Evolutionary conservation across 2,888 invertebrate genomes (phyloP).

Genomic region (Drosophila ezoana): DNA sequence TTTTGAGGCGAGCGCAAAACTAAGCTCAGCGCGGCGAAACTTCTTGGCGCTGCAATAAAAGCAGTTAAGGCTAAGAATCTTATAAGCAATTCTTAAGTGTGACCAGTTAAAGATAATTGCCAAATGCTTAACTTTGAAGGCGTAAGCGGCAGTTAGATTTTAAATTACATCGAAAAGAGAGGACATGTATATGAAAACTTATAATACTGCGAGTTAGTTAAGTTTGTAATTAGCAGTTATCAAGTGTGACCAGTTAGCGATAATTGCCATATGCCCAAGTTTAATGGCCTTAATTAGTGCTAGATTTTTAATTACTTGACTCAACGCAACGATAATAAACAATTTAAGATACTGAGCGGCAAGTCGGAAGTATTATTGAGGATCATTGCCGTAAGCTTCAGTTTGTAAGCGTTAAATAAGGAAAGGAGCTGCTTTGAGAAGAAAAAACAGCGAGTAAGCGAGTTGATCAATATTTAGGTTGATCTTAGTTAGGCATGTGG

Average conservation of each 20-base stretch:
- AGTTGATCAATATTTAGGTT: too few species aligned
- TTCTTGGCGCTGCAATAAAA: slow-evolving; percentile 28
- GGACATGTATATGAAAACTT: neutral
- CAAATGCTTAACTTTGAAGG: slow-evolving; percentile 3
- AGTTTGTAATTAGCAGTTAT: neutral
- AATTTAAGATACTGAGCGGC: too few species aligned
- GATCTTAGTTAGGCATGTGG: too few species aligned
- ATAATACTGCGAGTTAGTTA: neutral
- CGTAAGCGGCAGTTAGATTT: neutral
- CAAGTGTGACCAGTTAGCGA: slow-evolving; percentile 9
- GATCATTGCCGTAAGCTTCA: too few species aligned
- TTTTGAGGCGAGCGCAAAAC: slow-evolving; percentile 39
- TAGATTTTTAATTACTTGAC: neutral
- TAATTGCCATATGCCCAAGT: neutral
- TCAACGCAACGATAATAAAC: too few species aligned
- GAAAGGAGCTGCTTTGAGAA: too few species aligned
- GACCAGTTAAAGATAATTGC: slow-evolving; percentile 17
- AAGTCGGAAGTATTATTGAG: too few species aligned
- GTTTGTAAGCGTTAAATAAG: too few species aligned
- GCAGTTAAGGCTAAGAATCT: slow-evolving; percentile 9
- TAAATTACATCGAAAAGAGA: neutral
- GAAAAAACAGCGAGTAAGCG: too few species aligned
- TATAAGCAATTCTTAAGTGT: slow-evolving; percentile 20
- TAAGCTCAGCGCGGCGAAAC: slow-evolving; percentile 22
- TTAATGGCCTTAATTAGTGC: neutral